Conservation (phyloP, 2,113 vertebrate genomes). For the Murina feae region DNA sequence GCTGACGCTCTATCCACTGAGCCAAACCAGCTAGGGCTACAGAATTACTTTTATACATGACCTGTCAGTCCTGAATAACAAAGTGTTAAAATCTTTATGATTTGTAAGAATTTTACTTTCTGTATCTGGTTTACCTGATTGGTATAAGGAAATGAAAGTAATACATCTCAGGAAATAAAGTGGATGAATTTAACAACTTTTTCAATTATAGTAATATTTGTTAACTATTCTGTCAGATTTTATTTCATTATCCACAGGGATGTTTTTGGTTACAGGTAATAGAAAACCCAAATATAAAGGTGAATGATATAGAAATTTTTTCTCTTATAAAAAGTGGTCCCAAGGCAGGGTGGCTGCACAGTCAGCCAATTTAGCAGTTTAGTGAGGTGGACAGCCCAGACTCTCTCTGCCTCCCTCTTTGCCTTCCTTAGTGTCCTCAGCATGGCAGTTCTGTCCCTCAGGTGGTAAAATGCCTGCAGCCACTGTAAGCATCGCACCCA, state of each 20-base stretch:
- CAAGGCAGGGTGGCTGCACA: neutral
- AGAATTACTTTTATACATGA: neutral
- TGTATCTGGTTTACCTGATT: neutral
- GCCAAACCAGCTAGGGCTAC: too few species aligned
- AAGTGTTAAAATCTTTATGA: constrained; percentile 7
- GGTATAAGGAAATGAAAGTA: constrained; percentile 13
- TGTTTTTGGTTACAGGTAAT: constrained; percentile 19
- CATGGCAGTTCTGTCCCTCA: neutral
- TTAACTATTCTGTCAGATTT: constrained; percentile 39
- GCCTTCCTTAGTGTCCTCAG: neutral
- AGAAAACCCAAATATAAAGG: constrained; percentile 26
- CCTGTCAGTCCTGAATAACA: neutral
- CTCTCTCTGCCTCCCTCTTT: neutral
- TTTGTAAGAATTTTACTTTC: constrained; percentile 27
- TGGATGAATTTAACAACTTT: neutral
- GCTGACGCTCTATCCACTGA: too few species aligned
- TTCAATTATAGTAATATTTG: neutral
- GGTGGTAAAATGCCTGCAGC: neutral
- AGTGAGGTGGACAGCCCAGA: too few species aligned
- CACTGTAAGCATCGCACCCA: neutral
- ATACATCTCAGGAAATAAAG: neutral
- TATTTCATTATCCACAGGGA: constrained; percentile 10
- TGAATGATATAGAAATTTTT: neutral
- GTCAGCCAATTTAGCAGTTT: neutral
- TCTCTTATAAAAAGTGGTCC: neutral